Base-by-base conservation (phyloP, 2,888 invertebrate genomes). In the Drosophila tanythrix region DNA sequence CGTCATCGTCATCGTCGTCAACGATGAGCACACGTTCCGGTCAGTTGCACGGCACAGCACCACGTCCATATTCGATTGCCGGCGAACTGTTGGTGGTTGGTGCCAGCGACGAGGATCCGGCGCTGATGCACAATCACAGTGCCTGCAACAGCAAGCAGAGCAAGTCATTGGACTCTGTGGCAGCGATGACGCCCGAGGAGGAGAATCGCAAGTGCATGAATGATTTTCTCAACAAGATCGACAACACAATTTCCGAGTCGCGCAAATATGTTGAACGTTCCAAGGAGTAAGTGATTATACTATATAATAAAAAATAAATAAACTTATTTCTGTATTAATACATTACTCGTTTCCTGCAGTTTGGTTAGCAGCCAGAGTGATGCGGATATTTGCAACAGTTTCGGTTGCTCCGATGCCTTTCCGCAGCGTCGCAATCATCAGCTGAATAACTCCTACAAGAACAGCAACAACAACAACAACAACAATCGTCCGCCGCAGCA, bases 251-350 rank as follows among this genome's bases (percentile, higher is more conserved):
- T 91, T 97, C 97, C 65, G 96, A 94, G 90, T 97, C 97, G 59
- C 97, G 97, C 92, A 96, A 96, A 93, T 97, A 97, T 92, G 97
- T 97, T 31, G 96, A 96, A 91, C 96, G 96, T 91, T 95, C 96
- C 91, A 97, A 97, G 94, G 96, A 97, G 97, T 97, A 94, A 96
- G 96, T 96, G 21, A 2, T 5, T n/a, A 11, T 8, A 2, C 35
- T 59, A 46, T 33, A 46, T 31, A 43, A 46, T 31, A 0, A 1
- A 33, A 11, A 11, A 13, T 2, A 4, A n/a, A 25, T 13, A 0
- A 35, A n/a, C 1, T 27, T 29, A 25, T 46, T 46, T 46, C 15
- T 15, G 6, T 21, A 21, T 21, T 21, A 15, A 53, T 11, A 8
- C 29, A 7, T 8, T 55, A 2, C 2, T 27, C 8, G 1, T 35